Base-by-base conservation (phyloP, 2,888 invertebrate genomes). In the Silvanus unidentatus region DNA sequence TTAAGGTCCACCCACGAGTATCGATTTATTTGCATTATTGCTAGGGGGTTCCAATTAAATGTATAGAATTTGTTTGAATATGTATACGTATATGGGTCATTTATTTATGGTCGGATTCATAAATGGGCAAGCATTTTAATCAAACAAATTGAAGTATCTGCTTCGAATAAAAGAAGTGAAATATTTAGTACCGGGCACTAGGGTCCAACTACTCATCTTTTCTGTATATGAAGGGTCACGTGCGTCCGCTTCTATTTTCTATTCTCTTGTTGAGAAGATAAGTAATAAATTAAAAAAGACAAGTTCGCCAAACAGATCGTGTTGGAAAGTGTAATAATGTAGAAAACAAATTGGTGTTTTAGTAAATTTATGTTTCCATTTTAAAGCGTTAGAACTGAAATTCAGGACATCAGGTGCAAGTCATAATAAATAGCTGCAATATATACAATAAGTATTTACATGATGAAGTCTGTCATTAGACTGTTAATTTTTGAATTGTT, bases 161-260 rank as follows among this genome's bases (percentile, higher is more conserved):
- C 3, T 12, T 5, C 10, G 11, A 32, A 32, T 11, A 32, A 32
- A 11, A 12, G 11, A 5, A 12, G n/a, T 4, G 12, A 32, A 32
- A 12, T n/a, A n/a, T 32, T 32, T 32, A 32, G 32, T 3, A 32
- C 5, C 32, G 32, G 32, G 32, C 32, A 32, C n/a, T 32, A 32
- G 32, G 32, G 32, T 37, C 16, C 37, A 16, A 11, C 12, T 37
- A 16, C 10, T 50, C 44, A 53, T 50, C 53, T 50, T 35, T 42
- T 27, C 15, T 41, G 40, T 47, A 49, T 47, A 46, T 57, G 55
- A 51, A 47, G 46, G 50, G 52, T 57, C 57, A 57, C 57, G 57
- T 54, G 50, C 52, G 37, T 37, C 37, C 14, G 37, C 16, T 5
- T 37, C 16, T 37, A 37, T 37, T 15, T 15, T 37, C 5, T 12